Conservation (phyloP, 2,888 invertebrate genomes). For the Altica lythri region DNA sequence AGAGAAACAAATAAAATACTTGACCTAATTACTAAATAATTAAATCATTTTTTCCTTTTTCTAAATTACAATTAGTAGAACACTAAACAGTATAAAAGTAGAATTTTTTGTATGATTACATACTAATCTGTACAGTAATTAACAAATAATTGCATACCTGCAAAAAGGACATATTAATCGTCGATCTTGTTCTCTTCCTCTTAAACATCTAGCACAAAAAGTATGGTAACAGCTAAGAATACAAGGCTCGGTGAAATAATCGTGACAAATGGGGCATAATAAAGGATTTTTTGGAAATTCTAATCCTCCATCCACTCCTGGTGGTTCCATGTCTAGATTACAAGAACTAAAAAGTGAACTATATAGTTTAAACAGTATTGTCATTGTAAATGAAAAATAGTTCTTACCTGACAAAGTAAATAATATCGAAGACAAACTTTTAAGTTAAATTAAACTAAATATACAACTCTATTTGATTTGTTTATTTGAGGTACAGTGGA, state of each 20-base stretch:
- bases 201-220: conserved; percentile 70
- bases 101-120: too few relatives aligned
- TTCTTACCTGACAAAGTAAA: conserved; percentile 23
- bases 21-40: conserved; percentile 7
- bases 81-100: too few relatives aligned
- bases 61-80: too few relatives aligned
- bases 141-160: conserved; percentile 59
- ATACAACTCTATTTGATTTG: conserved; percentile 2
- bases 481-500: conserved; percentile 7
- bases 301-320: conserved; percentile 51
- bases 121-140: too few relatives aligned
- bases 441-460: conserved; percentile 7
- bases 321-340: conserved; percentile 52
- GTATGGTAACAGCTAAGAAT: conserved; percentile 72
- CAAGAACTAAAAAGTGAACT: conserved; percentile 37
- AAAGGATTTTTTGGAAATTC: conserved; percentile 64
- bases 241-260: conserved; percentile 71
- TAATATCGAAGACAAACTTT: conserved; percentile 17
- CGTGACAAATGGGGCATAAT: conserved; percentile 69
- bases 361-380: background rate
- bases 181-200: conserved; percentile 65
- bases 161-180: conserved; percentile 70
- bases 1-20: background rate
- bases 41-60: background rate
- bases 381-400: background rate